A percentile compares a stretch with the other conserved stretches of the same genome.
Evolutionary conservation across 1,140 invertebrate species (phyloP).

Genomic region (Pseudomyrmex dendroicus): DNA sequence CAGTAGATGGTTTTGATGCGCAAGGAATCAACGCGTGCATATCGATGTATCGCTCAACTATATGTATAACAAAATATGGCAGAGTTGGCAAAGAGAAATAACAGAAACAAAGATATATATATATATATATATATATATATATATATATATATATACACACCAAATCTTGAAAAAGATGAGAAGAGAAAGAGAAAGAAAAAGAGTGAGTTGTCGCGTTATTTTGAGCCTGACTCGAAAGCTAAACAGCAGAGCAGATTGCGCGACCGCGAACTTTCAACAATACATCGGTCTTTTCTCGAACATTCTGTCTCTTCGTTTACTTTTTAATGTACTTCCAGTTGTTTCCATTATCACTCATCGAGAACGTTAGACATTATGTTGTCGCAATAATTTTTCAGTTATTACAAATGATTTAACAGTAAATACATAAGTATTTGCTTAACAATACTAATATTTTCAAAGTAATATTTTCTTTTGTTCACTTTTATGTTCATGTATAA

Average conservation of each 20-base stretch:
- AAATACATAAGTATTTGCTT: too few species aligned
- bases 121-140: background rate
- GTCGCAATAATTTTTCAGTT: too few species aligned
- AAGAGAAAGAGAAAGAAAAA: conserved; percentile 11
- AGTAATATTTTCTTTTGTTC: too few species aligned
- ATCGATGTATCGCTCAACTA: background rate
- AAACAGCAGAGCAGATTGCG: conserved; percentile 72
- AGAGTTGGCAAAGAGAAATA: background rate
- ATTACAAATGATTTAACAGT: too few species aligned
- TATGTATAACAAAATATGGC: background rate
- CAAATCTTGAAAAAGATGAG: background rate
- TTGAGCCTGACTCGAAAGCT: conserved; percentile 79
- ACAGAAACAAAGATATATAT: background rate
- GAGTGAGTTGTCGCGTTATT: conserved; percentile 80
- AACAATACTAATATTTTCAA: too few species aligned
- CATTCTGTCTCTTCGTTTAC: conserved; percentile 6
- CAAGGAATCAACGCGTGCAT: background rate
- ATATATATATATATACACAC: background rate
- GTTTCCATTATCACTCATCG: background rate
- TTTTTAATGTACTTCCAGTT: background rate
- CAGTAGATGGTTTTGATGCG: background rate
- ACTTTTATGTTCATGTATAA: background rate
- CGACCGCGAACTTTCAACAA: conserved; percentile 72
- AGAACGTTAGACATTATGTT: background rate
- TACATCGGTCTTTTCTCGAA: conserved; percentile 61